Evolutionary conservation across 64 coral and sea anemone species (phyloP).

Genomic region (Porites australiensis): DNA sequence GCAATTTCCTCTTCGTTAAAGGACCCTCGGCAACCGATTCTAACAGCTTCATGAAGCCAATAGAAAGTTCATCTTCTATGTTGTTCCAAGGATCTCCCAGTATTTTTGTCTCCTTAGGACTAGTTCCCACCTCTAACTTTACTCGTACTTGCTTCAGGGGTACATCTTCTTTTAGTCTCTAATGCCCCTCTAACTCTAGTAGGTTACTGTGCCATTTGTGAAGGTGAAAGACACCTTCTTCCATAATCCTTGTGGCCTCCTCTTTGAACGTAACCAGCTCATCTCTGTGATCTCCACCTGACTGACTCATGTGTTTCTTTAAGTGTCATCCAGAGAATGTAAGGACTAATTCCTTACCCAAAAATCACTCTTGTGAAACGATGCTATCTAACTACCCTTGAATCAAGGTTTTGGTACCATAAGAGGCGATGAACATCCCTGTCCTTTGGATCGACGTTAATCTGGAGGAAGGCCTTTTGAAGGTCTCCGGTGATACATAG

Average conservation of each 20-base stretch:
- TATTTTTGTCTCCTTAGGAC: conserved; percentile 1
- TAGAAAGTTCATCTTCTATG: conserved; percentile 16
- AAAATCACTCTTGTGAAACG: too few species aligned
- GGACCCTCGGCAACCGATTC: conserved; percentile 33
- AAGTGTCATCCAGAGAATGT: neutral
- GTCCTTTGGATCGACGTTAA: too few species aligned
- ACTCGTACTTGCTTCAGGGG: too few species aligned
- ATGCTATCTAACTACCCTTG: too few species aligned
- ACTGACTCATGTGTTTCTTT: neutral
- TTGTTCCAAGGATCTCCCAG: conserved; percentile 10
- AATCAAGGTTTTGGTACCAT: neutral
- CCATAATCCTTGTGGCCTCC: neutral
- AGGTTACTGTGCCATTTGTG: neutral
- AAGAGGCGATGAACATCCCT: neutral
- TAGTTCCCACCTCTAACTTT: too few species aligned
- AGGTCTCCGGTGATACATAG: too few species aligned
- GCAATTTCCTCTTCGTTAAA: conserved; percentile 78
- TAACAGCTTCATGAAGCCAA: neutral
- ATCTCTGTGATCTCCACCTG: neutral
- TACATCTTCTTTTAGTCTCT: too few species aligned
- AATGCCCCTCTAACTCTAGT: neutral
- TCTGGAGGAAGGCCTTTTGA: too few species aligned
- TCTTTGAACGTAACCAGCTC: neutral
- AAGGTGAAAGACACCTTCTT: neutral
- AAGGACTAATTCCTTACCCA: too few species aligned